Conservation (phyloP, 2,113 vertebrate species). For the Marcusenius ussheri region DNA sequence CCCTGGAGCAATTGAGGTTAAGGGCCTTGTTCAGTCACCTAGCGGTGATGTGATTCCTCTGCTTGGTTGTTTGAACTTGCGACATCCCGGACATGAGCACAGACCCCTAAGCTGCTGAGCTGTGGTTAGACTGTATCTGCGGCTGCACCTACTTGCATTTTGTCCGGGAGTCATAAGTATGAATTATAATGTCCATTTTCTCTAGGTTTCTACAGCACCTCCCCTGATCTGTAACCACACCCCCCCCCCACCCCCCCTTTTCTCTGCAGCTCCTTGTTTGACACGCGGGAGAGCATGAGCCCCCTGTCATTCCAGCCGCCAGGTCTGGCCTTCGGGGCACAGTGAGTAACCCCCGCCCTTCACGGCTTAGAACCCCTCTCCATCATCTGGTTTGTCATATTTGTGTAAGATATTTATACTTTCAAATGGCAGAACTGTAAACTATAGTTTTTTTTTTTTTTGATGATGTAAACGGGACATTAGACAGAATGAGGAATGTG, state of each 20-base stretch:
- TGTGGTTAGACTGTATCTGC: neutral
- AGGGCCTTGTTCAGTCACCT: neutral
- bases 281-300: constrained; percentile 67
- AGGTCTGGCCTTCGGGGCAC: constrained; percentile 82
- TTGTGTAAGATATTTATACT: neutral
- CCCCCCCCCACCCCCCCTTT: neutral
- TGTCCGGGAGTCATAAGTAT: neutral
- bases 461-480: neutral
- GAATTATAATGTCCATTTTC: neutral
- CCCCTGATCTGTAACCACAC: too few relatives aligned
- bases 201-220: neutral
- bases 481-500: neutral
- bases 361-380: neutral
- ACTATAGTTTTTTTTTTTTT: neutral
- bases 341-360: constrained; percentile 67
- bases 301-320: constrained; percentile 84
- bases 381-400: neutral
- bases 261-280: constrained; percentile 69
- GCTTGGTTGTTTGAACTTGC: neutral
- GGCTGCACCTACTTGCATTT: neutral
- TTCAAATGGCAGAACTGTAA: neutral
- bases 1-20: neutral
- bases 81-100: neutral
- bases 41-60: neutral
- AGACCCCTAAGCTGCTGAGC: neutral